Evolutionary conservation across 2,888 invertebrate genomes (phyloP).

Genomic region (Stratiomys singularior): DNA sequence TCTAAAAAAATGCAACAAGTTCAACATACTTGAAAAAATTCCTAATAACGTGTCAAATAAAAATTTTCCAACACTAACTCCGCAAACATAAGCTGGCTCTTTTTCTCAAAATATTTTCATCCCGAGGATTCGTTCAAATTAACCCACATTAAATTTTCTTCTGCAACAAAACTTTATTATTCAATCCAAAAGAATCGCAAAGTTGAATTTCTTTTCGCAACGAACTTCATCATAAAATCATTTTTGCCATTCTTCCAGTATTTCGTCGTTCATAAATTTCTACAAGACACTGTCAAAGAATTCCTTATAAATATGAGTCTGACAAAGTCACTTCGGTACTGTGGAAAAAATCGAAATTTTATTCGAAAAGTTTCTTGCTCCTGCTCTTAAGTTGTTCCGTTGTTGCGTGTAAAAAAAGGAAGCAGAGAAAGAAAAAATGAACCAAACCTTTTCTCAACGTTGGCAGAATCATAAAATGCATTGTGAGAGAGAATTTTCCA

Average conservation of each 20-base stretch:
- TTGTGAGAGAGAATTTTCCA: not conserved
- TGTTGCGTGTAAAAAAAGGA: not conserved
- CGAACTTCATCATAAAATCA: slow-evolving; percentile 15
- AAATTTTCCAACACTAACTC: too few species aligned
- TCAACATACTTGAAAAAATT: too few species aligned
- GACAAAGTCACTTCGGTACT: slow-evolving; percentile 3
- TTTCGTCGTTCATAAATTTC: slow-evolving; percentile 11
- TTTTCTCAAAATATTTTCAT: too few species aligned
- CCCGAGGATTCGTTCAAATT: too few species aligned
- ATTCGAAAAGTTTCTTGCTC: slow-evolving; percentile 25
- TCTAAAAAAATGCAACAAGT: too few species aligned
- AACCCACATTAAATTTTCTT: too few species aligned
- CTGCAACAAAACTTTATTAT: not conserved
- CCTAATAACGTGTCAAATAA: too few species aligned
- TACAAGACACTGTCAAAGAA: not conserved
- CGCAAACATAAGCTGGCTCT: too few species aligned
- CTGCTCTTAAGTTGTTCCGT: slow-evolving; percentile 2
- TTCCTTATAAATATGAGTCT: slow-evolving; percentile 11
- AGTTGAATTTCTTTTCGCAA: not conserved
- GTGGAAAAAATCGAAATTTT: slow-evolving; percentile 9
- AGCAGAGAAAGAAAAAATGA: not conserved
- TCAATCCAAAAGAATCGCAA: not conserved
- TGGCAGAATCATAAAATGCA: slow-evolving; percentile 41
- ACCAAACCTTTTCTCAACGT: slow-evolving; percentile 13
- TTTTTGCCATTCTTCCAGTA: slow-evolving; percentile 1